Percentiles rank a stretch among this genome's conserved stretches.
These are phyloP conservation scores for Tenthredo scrophulariae DNA, from an alignment of 2,888 invertebrate species.

Conservation along the genomic window DNA sequence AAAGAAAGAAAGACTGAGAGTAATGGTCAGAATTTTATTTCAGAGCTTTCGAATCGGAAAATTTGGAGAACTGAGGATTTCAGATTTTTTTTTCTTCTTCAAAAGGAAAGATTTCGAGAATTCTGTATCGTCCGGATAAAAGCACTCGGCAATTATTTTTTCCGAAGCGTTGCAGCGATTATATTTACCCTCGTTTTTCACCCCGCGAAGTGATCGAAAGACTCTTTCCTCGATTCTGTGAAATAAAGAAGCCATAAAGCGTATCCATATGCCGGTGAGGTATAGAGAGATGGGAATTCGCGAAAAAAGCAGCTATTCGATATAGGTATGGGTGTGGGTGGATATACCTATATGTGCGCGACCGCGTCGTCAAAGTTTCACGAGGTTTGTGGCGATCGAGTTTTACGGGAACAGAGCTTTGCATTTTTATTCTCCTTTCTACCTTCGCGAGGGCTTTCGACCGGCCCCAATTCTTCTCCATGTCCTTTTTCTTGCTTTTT, in stretches of 20 bases:
- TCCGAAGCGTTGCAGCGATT: not conserved
- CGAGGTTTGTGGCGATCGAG: conserved; percentile 70
- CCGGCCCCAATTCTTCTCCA: not conserved
- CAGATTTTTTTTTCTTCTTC: not conserved
- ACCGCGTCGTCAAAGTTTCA: conserved; percentile 71
- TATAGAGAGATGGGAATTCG: conserved; percentile 7
- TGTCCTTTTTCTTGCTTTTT: not conserved
- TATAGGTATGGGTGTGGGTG: not conserved
- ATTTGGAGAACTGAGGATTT: not conserved
- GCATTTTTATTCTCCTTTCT: conserved; percentile 67
- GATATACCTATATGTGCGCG: conserved; percentile 32
- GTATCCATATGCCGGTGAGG: conserved; percentile 34
- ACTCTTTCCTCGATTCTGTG: not conserved
- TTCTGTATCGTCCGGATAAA: too few relatives aligned
- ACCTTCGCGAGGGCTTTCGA: not conserved
- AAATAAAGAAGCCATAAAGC: conserved; percentile 47
- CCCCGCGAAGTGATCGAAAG: not conserved
- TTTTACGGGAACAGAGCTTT: conserved; percentile 70
- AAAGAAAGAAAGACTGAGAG: not conserved
- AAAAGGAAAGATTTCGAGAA: too few relatives aligned
- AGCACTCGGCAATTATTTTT: not conserved
- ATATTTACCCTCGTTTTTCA: not conserved
- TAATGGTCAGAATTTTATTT: not conserved
- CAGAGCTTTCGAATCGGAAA: too few relatives aligned
- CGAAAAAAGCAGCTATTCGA: conserved; percentile 26